Evolutionary conservation across 2,113 vertebrate genomes (phyloP).

Genomic region (Hassar affinis): DNA sequence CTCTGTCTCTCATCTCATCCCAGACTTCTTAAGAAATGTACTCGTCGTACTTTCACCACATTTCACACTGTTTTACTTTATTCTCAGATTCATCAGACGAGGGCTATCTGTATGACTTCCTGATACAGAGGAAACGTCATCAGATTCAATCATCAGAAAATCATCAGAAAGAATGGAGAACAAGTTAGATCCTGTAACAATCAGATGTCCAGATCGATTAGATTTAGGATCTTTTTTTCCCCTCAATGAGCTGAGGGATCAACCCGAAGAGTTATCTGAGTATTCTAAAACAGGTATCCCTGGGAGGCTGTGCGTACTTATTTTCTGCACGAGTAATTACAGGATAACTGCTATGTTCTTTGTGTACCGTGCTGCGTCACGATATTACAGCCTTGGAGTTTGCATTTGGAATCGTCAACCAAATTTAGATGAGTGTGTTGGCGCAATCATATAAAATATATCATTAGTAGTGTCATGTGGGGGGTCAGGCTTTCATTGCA

Average conservation of each 20-base stretch:
- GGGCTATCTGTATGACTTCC: too few relatives aligned
- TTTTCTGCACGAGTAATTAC: conserved; percentile 29
- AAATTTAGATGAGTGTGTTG: conserved; percentile 9
- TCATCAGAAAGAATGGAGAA: too few relatives aligned
- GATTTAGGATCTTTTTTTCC: not conserved
- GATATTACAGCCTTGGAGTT: conserved; percentile 8
- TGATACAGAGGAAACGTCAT: too few relatives aligned
- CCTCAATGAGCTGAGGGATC: not conserved
- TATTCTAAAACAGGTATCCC: not conserved
- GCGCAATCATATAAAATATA: not conserved
- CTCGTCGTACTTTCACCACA: too few relatives aligned
- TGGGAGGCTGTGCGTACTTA: not conserved
- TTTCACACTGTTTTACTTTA: too few relatives aligned
- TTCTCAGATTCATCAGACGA: too few relatives aligned
- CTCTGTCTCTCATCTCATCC: too few relatives aligned
- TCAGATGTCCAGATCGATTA: too few relatives aligned
- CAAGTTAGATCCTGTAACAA: too few relatives aligned
- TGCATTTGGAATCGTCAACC: conserved; percentile 4
- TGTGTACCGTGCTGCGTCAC: not conserved
- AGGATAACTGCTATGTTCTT: not conserved
- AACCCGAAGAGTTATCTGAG: too few relatives aligned
- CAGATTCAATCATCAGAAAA: too few relatives aligned
- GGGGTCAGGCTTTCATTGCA: not conserved
- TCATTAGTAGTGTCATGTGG: conserved; percentile 22
- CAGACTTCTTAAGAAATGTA: too few relatives aligned